Evolutionary conservation across 2,113 vertebrate species (phyloP).

Genomic region (Isurus oxyrinchus): DNA sequence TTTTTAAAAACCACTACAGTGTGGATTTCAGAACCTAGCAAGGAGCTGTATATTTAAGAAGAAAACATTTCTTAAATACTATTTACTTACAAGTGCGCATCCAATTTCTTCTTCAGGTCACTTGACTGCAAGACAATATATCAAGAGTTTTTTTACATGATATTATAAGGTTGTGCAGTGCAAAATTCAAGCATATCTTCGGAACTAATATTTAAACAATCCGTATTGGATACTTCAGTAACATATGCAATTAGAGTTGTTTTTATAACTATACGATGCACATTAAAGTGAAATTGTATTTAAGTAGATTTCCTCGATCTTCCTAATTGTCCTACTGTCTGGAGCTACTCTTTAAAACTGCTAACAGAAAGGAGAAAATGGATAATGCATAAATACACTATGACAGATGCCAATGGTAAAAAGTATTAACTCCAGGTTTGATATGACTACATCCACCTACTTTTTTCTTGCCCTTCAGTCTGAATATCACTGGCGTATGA

Average conservation of each 20-base stretch:
- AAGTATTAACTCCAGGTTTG: neutral
- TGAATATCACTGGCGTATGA: neutral
- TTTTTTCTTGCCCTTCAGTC: neutral
- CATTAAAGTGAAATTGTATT: neutral
- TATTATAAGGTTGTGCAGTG: neutral
- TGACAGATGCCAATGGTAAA: neutral
- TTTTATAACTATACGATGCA: neutral
- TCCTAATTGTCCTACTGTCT: neutral
- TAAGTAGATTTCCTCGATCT: neutral
- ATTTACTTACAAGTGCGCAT: conserved; percentile 85
- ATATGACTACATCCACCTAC: neutral
- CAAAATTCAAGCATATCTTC: neutral
- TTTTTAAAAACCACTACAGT: neutral
- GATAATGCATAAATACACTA: neutral
- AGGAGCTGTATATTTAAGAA: neutral
- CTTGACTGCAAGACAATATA: conserved; percentile 66
- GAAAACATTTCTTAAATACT: neutral
- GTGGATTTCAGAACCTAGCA: neutral
- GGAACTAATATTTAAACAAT: neutral
- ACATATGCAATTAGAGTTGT: neutral
- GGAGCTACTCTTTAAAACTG: neutral
- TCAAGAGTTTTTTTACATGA: neutral
- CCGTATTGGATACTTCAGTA: neutral
- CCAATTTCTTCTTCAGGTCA: conserved; percentile 85
- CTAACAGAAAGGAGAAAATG: neutral